Conservation (phyloP, 92 coral and sea anemone genomes). For the Phenganax marumi region DNA sequence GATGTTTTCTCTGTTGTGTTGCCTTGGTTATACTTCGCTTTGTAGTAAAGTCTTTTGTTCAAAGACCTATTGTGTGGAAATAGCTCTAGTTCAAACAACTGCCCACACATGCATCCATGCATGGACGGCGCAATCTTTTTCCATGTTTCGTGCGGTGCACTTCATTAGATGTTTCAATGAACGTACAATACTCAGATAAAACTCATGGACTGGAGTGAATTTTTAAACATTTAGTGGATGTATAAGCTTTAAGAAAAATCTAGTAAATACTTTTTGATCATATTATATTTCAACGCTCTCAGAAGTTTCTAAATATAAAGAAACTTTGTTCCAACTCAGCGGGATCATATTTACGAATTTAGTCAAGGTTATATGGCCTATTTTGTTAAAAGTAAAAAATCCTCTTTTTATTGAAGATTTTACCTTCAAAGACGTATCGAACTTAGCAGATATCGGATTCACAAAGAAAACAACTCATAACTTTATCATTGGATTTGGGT, state of each 20-base stretch:
- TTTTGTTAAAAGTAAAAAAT: too few relatives aligned
- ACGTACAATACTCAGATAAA: not conserved
- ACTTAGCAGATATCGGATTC: too few relatives aligned
- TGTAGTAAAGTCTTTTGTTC: not conserved
- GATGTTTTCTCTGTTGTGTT: slow-evolving; percentile 6
- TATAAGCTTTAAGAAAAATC: not conserved
- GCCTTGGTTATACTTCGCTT: not conserved
- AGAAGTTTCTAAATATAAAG: not conserved
- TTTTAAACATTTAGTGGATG: not conserved
- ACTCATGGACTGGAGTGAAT: not conserved
- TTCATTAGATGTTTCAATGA: too few relatives aligned
- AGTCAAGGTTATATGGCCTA: too few relatives aligned
- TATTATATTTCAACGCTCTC: not conserved
- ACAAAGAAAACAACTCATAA: too few relatives aligned
- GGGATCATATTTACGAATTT: too few relatives aligned
- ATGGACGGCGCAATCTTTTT: not conserved
- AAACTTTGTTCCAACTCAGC: not conserved
- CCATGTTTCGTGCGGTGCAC: too few relatives aligned
- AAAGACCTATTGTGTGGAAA: slow-evolving; percentile 15
- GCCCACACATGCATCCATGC: not conserved
- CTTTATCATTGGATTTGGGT: too few relatives aligned
- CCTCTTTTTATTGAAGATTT: too few relatives aligned
- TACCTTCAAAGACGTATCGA: too few relatives aligned
- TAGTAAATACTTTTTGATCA: not conserved
- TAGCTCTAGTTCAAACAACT: not conserved